These are phyloP conservation scores for Dermatemys mawii DNA, from an alignment of 2,113 vertebrate genomes.

Conservation along the genomic window DNA sequence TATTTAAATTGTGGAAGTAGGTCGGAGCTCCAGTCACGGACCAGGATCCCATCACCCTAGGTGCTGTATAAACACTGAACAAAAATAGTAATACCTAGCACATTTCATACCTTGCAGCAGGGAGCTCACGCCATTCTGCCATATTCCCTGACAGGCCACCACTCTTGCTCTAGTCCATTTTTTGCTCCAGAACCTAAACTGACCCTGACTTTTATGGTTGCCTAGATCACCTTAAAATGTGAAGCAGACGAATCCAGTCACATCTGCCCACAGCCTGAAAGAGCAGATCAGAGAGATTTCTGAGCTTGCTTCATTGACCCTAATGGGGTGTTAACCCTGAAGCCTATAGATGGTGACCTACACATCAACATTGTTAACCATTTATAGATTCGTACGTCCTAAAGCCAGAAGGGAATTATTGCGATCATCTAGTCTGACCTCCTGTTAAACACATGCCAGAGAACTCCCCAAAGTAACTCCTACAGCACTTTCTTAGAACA, in stretches of 20 bases:
- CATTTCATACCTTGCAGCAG: not conserved
- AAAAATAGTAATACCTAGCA: not conserved
- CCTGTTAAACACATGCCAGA: not conserved
- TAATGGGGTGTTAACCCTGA: not conserved
- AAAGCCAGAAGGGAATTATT: not conserved
- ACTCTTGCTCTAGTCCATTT: not conserved
- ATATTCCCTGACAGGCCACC: not conserved
- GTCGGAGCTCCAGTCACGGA: not conserved
- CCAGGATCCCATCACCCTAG: not conserved
- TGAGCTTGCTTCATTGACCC: too few relatives aligned
- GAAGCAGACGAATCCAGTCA: not conserved
- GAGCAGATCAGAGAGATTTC: not conserved
- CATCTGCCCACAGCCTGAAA: not conserved
- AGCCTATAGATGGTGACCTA: not conserved
- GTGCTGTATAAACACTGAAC: not conserved
- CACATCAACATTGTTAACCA: not conserved
- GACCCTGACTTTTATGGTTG: not conserved
- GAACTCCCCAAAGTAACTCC: not conserved
- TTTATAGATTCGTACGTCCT: not conserved
- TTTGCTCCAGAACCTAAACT: not conserved
- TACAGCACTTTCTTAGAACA: too few relatives aligned
- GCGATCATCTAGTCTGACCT: not conserved
- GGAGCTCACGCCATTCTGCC: not conserved
- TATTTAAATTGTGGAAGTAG: not conserved
- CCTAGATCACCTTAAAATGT: not conserved